Conservation (phyloP, 2,113 vertebrate species). For the Pedetes capensis region DNA sequence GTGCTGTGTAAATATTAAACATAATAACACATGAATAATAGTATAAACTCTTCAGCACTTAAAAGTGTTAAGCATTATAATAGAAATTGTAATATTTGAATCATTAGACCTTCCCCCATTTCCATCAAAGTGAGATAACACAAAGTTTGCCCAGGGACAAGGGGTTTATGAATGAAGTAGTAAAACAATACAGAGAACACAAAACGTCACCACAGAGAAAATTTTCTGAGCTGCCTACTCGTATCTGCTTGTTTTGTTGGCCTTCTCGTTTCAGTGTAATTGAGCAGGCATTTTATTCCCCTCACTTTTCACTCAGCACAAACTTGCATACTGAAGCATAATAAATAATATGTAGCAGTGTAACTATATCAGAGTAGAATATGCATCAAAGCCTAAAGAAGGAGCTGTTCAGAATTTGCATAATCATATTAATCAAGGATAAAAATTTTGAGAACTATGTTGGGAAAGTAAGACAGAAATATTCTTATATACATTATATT, state of each 20-base stretch:
- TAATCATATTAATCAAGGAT: constrained; percentile 47
- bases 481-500: background rate
- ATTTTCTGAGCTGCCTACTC: background rate
- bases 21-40: background rate
- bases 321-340: background rate
- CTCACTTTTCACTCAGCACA: background rate
- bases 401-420: constrained; percentile 16
- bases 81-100: background rate
- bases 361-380: constrained; percentile 49
- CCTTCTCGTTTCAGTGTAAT: constrained; percentile 10
- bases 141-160: background rate
- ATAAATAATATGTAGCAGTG: constrained; percentile 53
- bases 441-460: background rate
- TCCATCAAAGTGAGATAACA: background rate
- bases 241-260: background rate
- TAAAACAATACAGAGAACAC: background rate
- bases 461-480: constrained; percentile 21
- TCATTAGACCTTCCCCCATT: background rate
- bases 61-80: background rate
- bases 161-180: background rate
- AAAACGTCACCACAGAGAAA: background rate
- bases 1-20: background rate
- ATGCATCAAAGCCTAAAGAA: constrained; percentile 52
- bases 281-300: background rate
- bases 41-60: background rate